A percentile compares a stretch with the other conserved stretches of the same genome.
Conservation (phyloP, 2,113 vertebrate species). For the Anhinga rufa region DNA sequence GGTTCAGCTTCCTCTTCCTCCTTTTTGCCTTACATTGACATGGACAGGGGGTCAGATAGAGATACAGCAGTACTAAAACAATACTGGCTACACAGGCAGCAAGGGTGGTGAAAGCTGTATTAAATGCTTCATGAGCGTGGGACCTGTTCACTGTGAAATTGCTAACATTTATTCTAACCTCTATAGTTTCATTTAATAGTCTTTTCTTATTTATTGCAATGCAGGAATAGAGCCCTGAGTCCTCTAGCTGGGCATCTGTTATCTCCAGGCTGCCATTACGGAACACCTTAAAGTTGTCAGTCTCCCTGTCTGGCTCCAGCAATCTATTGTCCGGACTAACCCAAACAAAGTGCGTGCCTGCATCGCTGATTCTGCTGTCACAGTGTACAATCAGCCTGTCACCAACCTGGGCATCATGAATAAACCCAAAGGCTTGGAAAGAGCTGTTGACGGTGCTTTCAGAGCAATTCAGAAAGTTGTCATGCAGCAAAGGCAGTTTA, state of each 20-base stretch:
- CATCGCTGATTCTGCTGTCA: slow-evolving; percentile 62
- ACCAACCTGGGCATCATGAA: slow-evolving; percentile 73
- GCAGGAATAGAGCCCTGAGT: slow-evolving; percentile 80
- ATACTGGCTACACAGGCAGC: slow-evolving; percentile 86
- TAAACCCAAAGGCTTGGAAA: slow-evolving; percentile 60
- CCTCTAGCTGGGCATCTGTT: slow-evolving; percentile 66
- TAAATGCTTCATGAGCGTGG: slow-evolving; percentile 77
- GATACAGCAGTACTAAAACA: slow-evolving; percentile 83
- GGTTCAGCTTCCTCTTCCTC: slow-evolving; percentile 64
- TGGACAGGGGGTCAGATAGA: slow-evolving; percentile 83
- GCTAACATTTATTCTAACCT: slow-evolving; percentile 75
- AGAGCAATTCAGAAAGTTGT: slow-evolving; percentile 68
- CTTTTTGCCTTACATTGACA: slow-evolving; percentile 70
- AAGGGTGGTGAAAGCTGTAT: slow-evolving; percentile 86
- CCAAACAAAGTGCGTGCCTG: slow-evolving; percentile 71
- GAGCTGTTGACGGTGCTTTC: slow-evolving; percentile 57
- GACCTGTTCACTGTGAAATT: slow-evolving; percentile 70
- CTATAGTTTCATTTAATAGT: slow-evolving; percentile 65
- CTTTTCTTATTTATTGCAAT: slow-evolving; percentile 70
- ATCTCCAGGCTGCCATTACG: slow-evolving; percentile 81
- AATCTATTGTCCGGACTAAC: slow-evolving; percentile 70
- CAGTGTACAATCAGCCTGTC: slow-evolving; percentile 77
- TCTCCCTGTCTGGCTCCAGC: slow-evolving; percentile 65
- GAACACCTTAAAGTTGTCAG: slow-evolving; percentile 62
- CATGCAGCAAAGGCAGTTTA: slow-evolving; percentile 50